Evolutionary conservation across 1,140 invertebrate genomes (phyloP), one percentile per base, ranked within the genome.

Genomic region (Drusus annulatus): DNA sequence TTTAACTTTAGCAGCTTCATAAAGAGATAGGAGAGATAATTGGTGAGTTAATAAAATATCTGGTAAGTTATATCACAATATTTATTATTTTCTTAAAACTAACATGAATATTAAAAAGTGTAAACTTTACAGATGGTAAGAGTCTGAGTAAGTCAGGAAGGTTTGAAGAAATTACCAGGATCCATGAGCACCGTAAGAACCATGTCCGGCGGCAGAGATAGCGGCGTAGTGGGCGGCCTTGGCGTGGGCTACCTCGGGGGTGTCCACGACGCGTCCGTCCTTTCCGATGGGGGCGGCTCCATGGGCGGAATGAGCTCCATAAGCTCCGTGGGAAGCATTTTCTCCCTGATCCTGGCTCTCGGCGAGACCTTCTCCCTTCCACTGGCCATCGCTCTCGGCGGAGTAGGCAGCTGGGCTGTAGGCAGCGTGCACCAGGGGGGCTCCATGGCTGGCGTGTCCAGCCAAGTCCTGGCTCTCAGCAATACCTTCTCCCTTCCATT

Each of bases 191-290:
- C 78, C 36, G 62, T 45, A 45, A 45, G 36, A 45, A 13, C 8
- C 36, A 45, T 13, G 36, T 13, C 36, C 36, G 36, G 90, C 90
- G n/a, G 76, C 76, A 21, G 79, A 62, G 21, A 68, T 63, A 51
- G 89, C 88, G 79, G 88, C 89, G 78, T 89, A 86, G 85, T 90
- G 88, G 78, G 88, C 87, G 80, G 88, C 88, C 77, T 88, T 88
- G 68, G 89, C 89, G 80, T 89, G 87, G 3, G 89, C 88, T 83
- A 89, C 89, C 82, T 90, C 89, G 76, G 89, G 88, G 69, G 88
- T 89, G 73, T 89, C 88, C 56, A 87, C 87, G 23, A 88, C 87
- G 80, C 87, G 87, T 2, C 87, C 87, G 23, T 74, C 69, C 16
- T 10, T 8, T 80, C 78, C 78, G 13, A 74, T 16, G 69, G 87